phyloP scores from a whole-genome alignment of 2,797 vertebrate species.

The Mormyrus proboscirostris region DNA sequence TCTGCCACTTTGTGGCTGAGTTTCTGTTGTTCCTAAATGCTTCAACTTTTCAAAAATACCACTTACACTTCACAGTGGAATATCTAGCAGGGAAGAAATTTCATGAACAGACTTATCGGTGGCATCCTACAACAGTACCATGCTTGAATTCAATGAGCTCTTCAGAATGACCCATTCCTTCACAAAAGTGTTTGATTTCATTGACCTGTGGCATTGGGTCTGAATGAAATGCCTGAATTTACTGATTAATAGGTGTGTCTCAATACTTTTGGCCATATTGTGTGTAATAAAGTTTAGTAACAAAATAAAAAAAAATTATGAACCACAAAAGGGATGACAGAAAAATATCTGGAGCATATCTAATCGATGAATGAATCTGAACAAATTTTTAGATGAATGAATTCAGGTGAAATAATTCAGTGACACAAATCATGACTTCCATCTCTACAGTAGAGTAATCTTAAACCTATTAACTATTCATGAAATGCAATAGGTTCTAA shows the following conservation, averaged over 20 bases:
- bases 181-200: not conserved
- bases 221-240: not conserved
- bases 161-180: not conserved
- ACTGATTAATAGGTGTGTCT: not conserved
- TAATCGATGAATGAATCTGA: not conserved
- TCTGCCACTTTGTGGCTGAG: not conserved
- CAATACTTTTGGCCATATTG: not conserved
- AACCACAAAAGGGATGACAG: not conserved
- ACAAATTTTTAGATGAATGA: not conserved
- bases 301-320: not conserved
- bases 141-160: not conserved
- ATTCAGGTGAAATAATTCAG: not conserved
- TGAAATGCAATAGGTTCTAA: not conserved
- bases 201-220: not conserved
- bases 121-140: not conserved
- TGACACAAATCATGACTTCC: not conserved
- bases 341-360: not conserved
- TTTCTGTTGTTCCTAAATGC: not conserved
- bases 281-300: not conserved
- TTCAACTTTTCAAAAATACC: not conserved
- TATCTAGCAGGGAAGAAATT: not conserved
- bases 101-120: not conserved
- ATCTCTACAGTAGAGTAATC: not conserved
- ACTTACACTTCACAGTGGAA: not conserved
- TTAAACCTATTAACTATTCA: not conserved